Evolutionary conservation across 2,797 vertebrate genomes (phyloP), one percentile per base, ranked within the genome.

Genomic region (Aselliscus stoliczkanus): DNA sequence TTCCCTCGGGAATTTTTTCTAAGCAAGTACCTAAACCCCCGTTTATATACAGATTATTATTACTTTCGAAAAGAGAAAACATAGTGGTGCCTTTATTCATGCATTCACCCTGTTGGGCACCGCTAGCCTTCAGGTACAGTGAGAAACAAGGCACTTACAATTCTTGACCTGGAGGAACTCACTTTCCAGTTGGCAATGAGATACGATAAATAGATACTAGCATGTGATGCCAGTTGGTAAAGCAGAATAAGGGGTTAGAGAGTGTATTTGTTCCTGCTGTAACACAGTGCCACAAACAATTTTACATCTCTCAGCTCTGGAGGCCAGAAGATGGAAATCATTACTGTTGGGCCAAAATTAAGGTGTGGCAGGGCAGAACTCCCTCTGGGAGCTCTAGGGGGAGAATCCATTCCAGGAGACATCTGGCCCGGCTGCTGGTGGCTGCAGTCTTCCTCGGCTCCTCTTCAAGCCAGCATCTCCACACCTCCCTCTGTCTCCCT

Each of bases 171-270:
- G 1, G 2, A 4, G 23, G 70, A 29, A 20, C n/a, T 14, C n/a
- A 7, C 2, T 1, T 42, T 47, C 50, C 47, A 11, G 15, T 8
- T 8, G 50, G 37, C 56, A 62, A 14, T 20, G 80, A 75, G 37
- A 7, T 2, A 10, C 6, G 21, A 3, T 7, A 8, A 23, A 42
- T 14, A 34, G 23, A 34, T 25, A 54, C 21, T 12, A 34, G 29
- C 14, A 1, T 1, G 6, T 2, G 13, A 20, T 6, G n/a, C n/a
- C 4, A 18, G 3, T 4, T 7, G 58, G 42, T 1, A 4, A 15
- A 70, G 60, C 18, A 31, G 44, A 9, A 31, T 11, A 15, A 70
- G 34, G n/a, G 47, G 23, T n/a, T 37, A 3, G n/a, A 21, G 12
- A 7, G 15, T 1, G 12, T 37, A 44, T 52, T 23, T 50, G 44